Percentiles rank a stretch among this genome's conserved stretches.
These are phyloP conservation scores for Hylia prasina DNA, from an alignment of 2,113 vertebrate genomes.

Conservation along the genomic window DNA sequence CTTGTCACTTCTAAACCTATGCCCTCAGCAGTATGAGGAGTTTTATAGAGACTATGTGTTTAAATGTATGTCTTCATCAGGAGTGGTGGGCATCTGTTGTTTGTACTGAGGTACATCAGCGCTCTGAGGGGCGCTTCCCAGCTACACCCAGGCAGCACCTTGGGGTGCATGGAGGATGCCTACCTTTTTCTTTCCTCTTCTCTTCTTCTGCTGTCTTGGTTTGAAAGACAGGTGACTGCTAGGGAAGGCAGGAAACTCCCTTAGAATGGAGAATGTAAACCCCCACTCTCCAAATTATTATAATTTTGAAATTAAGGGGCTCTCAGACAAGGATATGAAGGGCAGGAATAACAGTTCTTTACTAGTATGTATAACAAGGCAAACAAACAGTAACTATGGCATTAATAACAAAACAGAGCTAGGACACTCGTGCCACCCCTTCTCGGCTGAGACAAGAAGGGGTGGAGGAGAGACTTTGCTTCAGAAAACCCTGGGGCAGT, in stretches of 20 bases:
- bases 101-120: background rate
- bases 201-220: background rate
- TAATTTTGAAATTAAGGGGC: background rate
- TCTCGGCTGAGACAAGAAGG: background rate
- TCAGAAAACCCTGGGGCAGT: too few species aligned
- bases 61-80: background rate
- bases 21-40: background rate
- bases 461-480: background rate
- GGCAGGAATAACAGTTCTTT: background rate
- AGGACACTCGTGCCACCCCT: background rate
- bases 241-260: background rate
- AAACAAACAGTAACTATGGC: background rate
- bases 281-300: background rate
- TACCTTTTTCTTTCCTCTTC: background rate
- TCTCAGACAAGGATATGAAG: background rate
- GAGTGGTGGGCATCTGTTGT: background rate
- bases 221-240: background rate
- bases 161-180: rapidly evolving
- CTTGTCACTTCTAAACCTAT: background rate
- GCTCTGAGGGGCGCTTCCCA: rapidly evolving
- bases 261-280: background rate
- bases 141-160: background rate
- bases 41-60: background rate
- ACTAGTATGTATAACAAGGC: background rate
- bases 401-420: background rate